These are phyloP conservation scores for Kryptopterus vitreolus DNA, from an alignment of 2,797 vertebrate genomes.

Conservation along the genomic window DNA sequence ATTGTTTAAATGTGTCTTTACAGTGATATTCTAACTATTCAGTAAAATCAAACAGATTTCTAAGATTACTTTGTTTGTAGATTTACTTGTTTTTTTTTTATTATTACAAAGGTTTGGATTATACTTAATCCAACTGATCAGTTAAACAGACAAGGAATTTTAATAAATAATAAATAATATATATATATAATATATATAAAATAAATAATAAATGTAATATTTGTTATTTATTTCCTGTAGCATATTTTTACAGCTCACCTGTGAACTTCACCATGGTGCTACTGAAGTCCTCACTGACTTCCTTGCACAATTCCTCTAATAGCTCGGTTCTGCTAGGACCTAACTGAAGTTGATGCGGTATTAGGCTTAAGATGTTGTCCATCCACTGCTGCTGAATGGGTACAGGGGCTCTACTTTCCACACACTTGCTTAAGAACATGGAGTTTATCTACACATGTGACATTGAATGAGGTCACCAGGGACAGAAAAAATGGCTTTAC, in stretches of 20 bases:
- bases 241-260: conserved; percentile 68
- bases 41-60: neutral
- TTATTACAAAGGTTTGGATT: neutral
- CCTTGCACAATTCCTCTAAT: conserved; percentile 74
- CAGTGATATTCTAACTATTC: neutral
- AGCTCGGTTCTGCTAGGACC: conserved; percentile 67
- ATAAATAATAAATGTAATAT: neutral
- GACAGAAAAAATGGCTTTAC: neutral
- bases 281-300: conserved; percentile 79
- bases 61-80: neutral
- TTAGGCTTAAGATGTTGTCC: conserved; percentile 69
- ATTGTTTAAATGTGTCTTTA: neutral
- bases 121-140: neutral
- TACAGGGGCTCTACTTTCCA: conserved; percentile 73
- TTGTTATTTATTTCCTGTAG: neutral
- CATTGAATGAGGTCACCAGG: neutral
- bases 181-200: no score
- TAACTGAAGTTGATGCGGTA: conserved; percentile 71
- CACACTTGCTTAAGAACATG: conserved; percentile 76
- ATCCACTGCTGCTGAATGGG: conserved; percentile 85
- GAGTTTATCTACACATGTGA: conserved; percentile 77
- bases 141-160: neutral
- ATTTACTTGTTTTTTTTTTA: neutral
- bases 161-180: neutral
- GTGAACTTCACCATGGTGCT: conserved; percentile 78